Base-by-base conservation (phyloP, 35 echinoderm and acorn worm species). In the Ophioderma brevispina region DNA sequence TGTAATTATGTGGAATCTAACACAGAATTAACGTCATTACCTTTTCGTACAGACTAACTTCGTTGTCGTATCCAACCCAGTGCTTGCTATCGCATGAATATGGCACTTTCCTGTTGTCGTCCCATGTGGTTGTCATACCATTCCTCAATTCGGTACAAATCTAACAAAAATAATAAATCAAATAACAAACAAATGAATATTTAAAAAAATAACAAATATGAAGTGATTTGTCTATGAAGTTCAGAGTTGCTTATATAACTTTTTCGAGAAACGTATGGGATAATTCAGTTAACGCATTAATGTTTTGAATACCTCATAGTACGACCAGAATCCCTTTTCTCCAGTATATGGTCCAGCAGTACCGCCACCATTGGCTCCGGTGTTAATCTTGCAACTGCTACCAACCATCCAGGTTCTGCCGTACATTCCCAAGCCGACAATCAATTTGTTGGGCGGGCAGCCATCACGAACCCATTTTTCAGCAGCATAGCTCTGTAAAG, bases 221-320 rank as follows among this genome's bases (percentile, higher is more conserved):
- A n/a, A n/a, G n/a, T n/a, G n/a, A n/a, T n/a, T n/a, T n/a, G n/a
- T n/a, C n/a, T n/a, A n/a, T n/a, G n/a, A n/a, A n/a, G n/a, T n/a
- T n/a, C n/a, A n/a, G n/a, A n/a, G n/a, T n/a, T n/a, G n/a, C n/a
- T n/a, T n/a, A n/a, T n/a, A n/a, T n/a, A n/a, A n/a, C n/a, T n/a
- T n/a, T n/a, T n/a, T n/a, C n/a, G n/a, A n/a, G n/a, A n/a, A n/a
- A n/a, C n/a, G n/a, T n/a, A n/a, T n/a, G n/a, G n/a, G n/a, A n/a
- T n/a, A n/a, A n/a, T n/a, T n/a, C n/a, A n/a, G n/a, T n/a, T n/a
- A n/a, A n/a, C n/a, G n/a, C n/a, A n/a, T n/a, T n/a, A n/a, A n/a
- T n/a, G n/a, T n/a, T n/a, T n/a, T n/a, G n/a, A n/a, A n/a, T 55
- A 92, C 90, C 76, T 92, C 90, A 39, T 92, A 92, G 76, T 92